Base-by-base conservation (phyloP, 1,140 invertebrate species). In the Zaprionus gabonicus region DNA sequence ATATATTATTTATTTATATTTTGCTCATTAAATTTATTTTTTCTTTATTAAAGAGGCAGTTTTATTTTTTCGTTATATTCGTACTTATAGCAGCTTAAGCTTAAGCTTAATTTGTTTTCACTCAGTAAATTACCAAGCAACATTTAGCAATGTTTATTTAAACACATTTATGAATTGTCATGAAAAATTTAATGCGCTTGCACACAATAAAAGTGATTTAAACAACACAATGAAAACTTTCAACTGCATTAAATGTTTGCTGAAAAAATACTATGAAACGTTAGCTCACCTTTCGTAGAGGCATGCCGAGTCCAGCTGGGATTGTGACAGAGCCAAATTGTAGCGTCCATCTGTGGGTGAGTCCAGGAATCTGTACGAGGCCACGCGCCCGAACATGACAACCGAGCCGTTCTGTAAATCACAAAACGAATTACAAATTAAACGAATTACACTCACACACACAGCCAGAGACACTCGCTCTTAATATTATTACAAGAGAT, bases 341-440 rank as follows among this genome's bases (percentile, higher is more conserved):
- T 96, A 95, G 76, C 97, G 95, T 85, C 97, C 97, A 92, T 98
- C 98, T 71, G 96, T 96, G 57, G 95, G 95, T 5, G 98, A 97
- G 94, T 99, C 98, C 75, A 98, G 95, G 94, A 99, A 99, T 80
- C 97, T 95, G 93, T 98, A 99, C 25, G 97, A 97, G 88, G 98
- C 97, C 79, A 97, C 96, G 88, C 98, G 94, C 78, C 98, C 97
- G 94, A 98, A 98, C 94, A 97, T 97, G 23, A 98, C 95, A 62
- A 98, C 95, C 76, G 96, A 96, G 65, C 97, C 97, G 94, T 98
- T 96, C 95, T 96, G 93, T 51, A 51, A 38, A 51, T 28, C 20
- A 46, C 7, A 70, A 27, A 36, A 70, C 12, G 23, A 36, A 60
- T 74, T 62, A 68, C 38, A 9, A 34, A 70, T 38, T 38, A 27